Conservation (phyloP, 2,888 invertebrate genomes). For the Caenorhabditis angaria region DNA sequence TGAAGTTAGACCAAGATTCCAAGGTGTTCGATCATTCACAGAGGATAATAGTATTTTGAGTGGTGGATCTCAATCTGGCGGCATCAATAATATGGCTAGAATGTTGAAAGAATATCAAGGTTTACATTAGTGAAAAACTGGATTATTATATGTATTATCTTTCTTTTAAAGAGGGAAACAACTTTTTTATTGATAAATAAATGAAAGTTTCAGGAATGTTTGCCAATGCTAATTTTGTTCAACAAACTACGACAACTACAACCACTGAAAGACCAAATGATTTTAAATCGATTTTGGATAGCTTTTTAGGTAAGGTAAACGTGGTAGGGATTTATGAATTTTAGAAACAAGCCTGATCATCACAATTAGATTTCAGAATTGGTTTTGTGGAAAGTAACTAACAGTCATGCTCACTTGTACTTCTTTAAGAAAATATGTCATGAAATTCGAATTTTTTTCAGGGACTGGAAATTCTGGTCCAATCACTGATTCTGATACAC, state of each 20-base stretch:
- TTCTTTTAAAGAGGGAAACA: too few species aligned
- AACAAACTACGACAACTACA: slow-evolving; percentile 41
- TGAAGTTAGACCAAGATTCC: slow-evolving; percentile 43
- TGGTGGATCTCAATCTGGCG: slow-evolving; percentile 40
- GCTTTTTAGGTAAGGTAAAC: slow-evolving; percentile 49
- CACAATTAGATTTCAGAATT: background rate
- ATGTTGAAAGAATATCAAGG: slow-evolving; percentile 51
- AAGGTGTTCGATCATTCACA: slow-evolving; percentile 53
- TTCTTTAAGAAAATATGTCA: background rate
- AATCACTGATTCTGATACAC: slow-evolving; percentile 37
- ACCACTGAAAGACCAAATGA: slow-evolving; percentile 47
- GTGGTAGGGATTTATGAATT: background rate
- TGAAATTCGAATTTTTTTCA: background rate
- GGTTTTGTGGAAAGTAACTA: background rate
- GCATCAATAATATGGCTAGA: slow-evolving; percentile 46
- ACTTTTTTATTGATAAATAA: too few species aligned
- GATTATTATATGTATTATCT: too few species aligned
- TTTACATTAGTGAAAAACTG: background rate
- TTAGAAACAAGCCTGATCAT: background rate
- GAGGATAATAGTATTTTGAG: slow-evolving; percentile 51
- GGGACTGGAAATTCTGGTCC: slow-evolving; percentile 38
- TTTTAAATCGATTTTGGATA: slow-evolving; percentile 51
- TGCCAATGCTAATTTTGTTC: slow-evolving; percentile 33
- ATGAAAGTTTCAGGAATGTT: slow-evolving; percentile 43
- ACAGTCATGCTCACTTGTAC: background rate